Evolutionary conservation across 2,113 vertebrate genomes (phyloP).

Genomic region (Calidris pygmaea): DNA sequence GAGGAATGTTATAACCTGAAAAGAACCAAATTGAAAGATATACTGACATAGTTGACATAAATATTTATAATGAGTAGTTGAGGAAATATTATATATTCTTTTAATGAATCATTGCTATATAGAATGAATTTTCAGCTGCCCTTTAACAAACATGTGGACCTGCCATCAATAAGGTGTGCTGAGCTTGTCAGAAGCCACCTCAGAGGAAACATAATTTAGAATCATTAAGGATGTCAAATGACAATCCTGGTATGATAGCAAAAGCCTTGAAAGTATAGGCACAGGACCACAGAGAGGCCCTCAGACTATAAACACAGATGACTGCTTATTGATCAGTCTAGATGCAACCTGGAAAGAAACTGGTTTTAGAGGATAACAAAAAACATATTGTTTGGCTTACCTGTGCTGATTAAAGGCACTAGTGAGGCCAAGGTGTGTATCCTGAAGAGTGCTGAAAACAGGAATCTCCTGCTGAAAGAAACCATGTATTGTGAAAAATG

Average conservation of each 20-base stretch:
- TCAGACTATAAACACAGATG: neutral
- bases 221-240: neutral
- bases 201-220: neutral
- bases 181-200: neutral
- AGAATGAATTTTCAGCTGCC: neutral
- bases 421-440: neutral
- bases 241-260: neutral
- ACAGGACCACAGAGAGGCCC: neutral
- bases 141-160: fast-evolving
- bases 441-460: neutral
- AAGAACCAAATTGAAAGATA: neutral
- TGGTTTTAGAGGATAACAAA: neutral
- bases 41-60: neutral
- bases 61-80: neutral
- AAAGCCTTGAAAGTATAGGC: neutral
- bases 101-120: neutral
- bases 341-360: neutral
- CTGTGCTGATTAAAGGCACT: neutral
- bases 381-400: neutral
- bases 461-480: neutral
- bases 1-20: neutral
- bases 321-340: neutral
- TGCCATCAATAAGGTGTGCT: neutral
- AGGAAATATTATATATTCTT: neutral
- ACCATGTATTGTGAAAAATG: neutral